Conservation (phyloP, 2,888 invertebrate species). For the Timema podura region DNA sequence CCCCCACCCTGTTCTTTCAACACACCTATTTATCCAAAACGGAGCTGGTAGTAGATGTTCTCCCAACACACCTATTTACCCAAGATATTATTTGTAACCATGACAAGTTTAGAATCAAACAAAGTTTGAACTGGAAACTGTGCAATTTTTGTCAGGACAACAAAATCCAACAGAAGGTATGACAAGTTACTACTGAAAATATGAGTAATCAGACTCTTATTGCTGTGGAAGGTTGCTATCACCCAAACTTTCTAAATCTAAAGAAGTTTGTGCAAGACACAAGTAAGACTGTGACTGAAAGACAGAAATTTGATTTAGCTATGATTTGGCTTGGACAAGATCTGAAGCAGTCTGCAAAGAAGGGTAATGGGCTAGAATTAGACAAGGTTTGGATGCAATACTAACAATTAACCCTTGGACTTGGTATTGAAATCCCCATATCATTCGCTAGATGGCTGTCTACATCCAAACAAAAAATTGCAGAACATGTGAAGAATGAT, state of each 20-base stretch:
- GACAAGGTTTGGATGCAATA: neutral
- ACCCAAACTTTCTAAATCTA: neutral
- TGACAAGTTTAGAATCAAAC: neutral
- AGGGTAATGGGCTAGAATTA: neutral
- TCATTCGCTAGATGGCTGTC: neutral
- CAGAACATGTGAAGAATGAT: neutral
- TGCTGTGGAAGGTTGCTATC: conserved; percentile 1
- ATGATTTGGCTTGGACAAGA: conserved; percentile 1
- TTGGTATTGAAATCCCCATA: neutral
- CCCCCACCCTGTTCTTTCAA: too few relatives aligned
- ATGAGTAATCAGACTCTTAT: conserved; percentile 2
- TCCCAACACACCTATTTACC: too few relatives aligned
- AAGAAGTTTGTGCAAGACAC: conserved; percentile 4
- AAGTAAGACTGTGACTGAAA: neutral
- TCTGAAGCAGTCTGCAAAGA: neutral
- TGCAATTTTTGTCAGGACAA: neutral
- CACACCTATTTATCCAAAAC: too few relatives aligned
- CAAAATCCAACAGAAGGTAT: neutral
- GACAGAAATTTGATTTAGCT: neutral
- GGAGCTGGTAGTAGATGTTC: too few relatives aligned
- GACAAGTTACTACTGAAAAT: neutral
- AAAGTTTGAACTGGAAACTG: neutral
- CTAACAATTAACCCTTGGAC: neutral
- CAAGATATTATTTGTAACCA: too few relatives aligned
- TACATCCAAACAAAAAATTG: neutral